Evolutionary conservation across 2,797 vertebrate genomes (phyloP).

Genomic region (Jordanella pulchra): DNA sequence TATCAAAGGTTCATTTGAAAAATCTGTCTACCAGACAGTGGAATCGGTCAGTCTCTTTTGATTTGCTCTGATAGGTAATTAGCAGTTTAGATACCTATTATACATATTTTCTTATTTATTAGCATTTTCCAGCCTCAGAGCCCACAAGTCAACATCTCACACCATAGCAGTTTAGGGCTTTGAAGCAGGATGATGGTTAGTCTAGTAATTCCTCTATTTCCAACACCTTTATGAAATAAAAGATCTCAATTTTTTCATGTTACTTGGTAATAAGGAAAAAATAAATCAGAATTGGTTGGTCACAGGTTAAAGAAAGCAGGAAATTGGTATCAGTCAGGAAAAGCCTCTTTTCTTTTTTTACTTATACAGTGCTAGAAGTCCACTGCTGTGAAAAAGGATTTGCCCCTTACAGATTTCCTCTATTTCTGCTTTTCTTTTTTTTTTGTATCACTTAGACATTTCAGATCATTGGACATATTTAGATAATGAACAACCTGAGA

Average conservation of each 20-base stretch:
- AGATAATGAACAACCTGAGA: neutral
- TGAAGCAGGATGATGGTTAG: neutral
- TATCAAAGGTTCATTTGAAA: no score
- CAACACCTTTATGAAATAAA: neutral
- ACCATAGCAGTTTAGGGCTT: neutral
- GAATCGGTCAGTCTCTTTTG: no score
- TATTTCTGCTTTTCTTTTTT: neutral
- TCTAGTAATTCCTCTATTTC: no score
- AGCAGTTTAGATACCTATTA: no score
- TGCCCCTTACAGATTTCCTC: neutral
- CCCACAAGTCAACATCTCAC: no score
- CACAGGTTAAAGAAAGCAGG: neutral
- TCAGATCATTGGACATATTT: neutral
- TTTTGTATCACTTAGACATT: neutral
- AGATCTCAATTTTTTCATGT: neutral
- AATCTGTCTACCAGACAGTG: no score
- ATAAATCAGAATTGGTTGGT: no score
- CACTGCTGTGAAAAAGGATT: neutral
- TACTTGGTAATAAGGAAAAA: neutral
- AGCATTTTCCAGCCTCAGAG: no score
- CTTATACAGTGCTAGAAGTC: neutral
- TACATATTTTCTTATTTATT: no score
- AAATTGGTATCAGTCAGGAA: neutral
- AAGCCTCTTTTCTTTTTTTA: neutral
- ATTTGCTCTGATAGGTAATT: no score